A percentile compares a stretch with the other conserved stretches of the same genome.
These are phyloP conservation scores for Catharus bicknelli DNA, from an alignment of 2,113 vertebrate species.

Conservation along the genomic window DNA sequence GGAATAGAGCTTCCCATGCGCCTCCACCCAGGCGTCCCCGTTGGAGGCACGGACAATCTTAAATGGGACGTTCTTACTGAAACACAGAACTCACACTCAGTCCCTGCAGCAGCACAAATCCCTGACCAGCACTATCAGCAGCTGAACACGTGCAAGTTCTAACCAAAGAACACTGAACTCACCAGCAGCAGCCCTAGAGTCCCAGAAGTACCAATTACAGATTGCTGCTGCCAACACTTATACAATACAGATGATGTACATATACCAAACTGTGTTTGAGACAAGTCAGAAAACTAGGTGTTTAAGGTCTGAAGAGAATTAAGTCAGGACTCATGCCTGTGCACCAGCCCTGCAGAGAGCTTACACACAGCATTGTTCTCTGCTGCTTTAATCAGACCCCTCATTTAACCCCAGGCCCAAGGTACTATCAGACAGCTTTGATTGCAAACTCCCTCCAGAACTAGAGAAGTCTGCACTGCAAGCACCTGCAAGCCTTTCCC, in stretches of 20 bases:
- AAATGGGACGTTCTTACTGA: constrained; percentile 94
- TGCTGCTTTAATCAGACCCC: not conserved
- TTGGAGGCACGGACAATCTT: constrained; percentile 97
- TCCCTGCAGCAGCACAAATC: not conserved
- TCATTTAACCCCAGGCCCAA: not conserved
- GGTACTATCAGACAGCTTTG: not conserved
- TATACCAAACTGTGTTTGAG: accelerated
- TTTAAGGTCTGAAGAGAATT: not conserved
- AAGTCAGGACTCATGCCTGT: not conserved
- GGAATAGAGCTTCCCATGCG: constrained; percentile 95
- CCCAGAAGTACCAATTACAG: not conserved
- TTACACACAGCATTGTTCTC: not conserved
- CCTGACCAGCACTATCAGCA: not conserved
- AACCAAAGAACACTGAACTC: not conserved
- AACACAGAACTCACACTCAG: not conserved
- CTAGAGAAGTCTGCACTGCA: not conserved
- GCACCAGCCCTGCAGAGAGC: not conserved
- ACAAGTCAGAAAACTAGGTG: not conserved
- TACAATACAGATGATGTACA: accelerated
- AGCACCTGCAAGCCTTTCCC: not conserved
- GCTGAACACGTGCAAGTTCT: accelerated
- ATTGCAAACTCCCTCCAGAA: accelerated
- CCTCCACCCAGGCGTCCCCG: constrained; percentile 96
- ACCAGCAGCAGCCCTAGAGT: not conserved
- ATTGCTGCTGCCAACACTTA: not conserved